phyloP scores from a whole-genome alignment of 2,113 vertebrate genomes.

The Paraplagusia blochii region DNA sequence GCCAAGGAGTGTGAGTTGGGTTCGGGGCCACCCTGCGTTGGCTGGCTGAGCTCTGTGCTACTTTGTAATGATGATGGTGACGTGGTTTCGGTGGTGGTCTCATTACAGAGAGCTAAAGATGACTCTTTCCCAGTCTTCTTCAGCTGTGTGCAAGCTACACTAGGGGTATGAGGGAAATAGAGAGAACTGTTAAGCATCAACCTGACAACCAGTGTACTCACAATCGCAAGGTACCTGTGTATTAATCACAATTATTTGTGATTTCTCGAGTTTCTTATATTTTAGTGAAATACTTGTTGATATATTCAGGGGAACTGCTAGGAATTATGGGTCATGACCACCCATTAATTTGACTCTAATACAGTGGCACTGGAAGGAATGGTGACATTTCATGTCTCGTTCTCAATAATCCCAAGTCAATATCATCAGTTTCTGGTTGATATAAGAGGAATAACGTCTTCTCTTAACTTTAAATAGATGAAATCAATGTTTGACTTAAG shows the following conservation, averaged over 20 bases:
- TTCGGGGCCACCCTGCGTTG: conserved; percentile 84
- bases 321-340: too few relatives aligned
- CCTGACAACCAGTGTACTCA: conserved; percentile 41
- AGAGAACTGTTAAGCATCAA: conserved; percentile 89
- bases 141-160: conserved; percentile 97
- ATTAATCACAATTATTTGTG: too few relatives aligned
- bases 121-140: conserved; percentile 86
- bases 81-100: conserved; percentile 86
- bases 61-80: conserved; percentile 71
- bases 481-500: too few relatives aligned
- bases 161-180: conserved; percentile 93
- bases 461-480: too few relatives aligned
- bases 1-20: conserved; percentile 77
- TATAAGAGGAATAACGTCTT: too few relatives aligned
- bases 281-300: too few relatives aligned
- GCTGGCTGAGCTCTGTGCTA: conserved; percentile 87
- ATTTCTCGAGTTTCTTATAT: neutral
- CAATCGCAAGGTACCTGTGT: too few relatives aligned
- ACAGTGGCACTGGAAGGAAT: too few relatives aligned
- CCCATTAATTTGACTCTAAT: too few relatives aligned
- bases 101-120: conserved; percentile 87
- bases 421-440: too few relatives aligned
- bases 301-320: neutral
- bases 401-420: too few relatives aligned
- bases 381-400: too few relatives aligned